Evolutionary conservation across 1,140 invertebrate genomes (phyloP).

Genomic region (Steinernema feltiae): DNA sequence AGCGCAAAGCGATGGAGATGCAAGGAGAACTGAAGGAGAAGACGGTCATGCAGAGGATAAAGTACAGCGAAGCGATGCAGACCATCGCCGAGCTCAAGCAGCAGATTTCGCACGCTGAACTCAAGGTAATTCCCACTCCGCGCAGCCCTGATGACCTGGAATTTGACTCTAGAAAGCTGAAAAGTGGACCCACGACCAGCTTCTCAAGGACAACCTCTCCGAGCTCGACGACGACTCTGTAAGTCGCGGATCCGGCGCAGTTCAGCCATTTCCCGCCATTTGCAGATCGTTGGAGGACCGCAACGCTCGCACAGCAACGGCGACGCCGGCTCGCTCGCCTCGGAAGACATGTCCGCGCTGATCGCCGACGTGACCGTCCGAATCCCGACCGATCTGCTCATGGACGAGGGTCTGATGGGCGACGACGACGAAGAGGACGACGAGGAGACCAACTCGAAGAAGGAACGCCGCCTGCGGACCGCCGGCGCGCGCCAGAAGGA

Average conservation of each 20-base stretch:
- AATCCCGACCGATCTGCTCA: no score
- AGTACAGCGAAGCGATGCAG: conserved; percentile 87
- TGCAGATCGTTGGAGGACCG: conserved; percentile 20
- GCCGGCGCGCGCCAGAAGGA: no score
- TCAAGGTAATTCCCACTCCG: conserved; percentile 67
- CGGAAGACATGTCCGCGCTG: conserved; percentile 55
- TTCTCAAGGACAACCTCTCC: no score
- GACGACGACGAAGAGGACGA: conserved; percentile 19
- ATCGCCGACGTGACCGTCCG: no score
- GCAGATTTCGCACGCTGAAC: conserved; percentile 84
- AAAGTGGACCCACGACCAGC: no score
- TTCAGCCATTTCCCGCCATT: not conserved
- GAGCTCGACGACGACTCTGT: no score
- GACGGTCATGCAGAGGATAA: conserved; percentile 82
- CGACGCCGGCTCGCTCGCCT: conserved; percentile 44
- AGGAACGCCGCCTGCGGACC: not conserved
- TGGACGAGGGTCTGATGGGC: conserved; percentile 31
- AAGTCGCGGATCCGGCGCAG: not conserved
- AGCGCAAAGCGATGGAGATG: conserved; percentile 78
- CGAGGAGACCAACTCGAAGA: not conserved
- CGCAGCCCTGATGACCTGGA: not conserved
- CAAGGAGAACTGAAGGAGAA: conserved; percentile 82
- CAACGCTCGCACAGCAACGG: no score
- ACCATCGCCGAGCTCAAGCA: conserved; percentile 86
- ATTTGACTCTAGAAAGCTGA: conserved; percentile 43